phyloP scores from a whole-genome alignment of 2,113 vertebrate species.

The Sterna hirundo region DNA sequence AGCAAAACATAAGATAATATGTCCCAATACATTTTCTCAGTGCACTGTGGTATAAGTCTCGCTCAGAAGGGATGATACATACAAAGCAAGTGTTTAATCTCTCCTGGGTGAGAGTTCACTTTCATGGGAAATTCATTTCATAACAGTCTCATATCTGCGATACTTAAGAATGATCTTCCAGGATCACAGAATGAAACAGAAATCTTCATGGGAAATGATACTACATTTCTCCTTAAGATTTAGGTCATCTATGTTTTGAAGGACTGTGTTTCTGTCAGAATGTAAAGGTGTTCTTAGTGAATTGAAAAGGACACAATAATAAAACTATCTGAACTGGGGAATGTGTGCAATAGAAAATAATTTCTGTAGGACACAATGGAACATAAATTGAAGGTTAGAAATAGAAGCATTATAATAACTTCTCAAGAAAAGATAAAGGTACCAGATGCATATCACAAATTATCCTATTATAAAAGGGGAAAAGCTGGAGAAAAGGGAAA shows the following conservation, averaged over 20 bases:
- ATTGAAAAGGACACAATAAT: slow-evolving; percentile 52
- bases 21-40: background rate
- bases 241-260: slow-evolving; percentile 19
- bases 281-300: slow-evolving; percentile 11
- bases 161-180: slow-evolving; percentile 28
- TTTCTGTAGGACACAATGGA: slow-evolving; percentile 29
- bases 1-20: background rate
- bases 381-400: slow-evolving; percentile 46
- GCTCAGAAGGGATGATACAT: background rate
- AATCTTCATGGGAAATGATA: slow-evolving; percentile 34
- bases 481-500: background rate
- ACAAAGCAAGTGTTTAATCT: slow-evolving; percentile 40
- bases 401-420: background rate
- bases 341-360: slow-evolving; percentile 42
- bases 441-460: background rate
- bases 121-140: slow-evolving; percentile 46
- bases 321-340: slow-evolving; percentile 37
- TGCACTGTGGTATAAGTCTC: background rate
- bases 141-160: slow-evolving; percentile 2
- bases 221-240: slow-evolving; percentile 3
- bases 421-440: background rate
- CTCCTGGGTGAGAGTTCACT: background rate
- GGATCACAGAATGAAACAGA: slow-evolving; percentile 1
- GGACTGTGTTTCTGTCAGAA: slow-evolving; percentile 26
- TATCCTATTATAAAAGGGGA: background rate